Evolutionary conservation across 2,797 vertebrate genomes (phyloP), one percentile per base, ranked within the genome.

Genomic region (Ispidina lecontei): DNA sequence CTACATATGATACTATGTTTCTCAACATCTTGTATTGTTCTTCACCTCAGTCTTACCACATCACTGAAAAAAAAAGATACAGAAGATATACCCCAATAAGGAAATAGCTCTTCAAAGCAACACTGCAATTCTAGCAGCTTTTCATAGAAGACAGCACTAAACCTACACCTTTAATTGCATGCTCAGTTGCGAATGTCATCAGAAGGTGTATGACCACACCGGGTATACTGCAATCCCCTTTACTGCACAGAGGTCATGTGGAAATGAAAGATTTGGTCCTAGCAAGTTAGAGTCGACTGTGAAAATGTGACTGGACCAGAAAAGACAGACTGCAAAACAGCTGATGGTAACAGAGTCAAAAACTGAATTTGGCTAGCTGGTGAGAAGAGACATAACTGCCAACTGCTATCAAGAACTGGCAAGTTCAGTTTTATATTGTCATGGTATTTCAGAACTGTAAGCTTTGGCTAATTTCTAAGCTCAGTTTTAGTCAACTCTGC

Each of bases 1-100:
- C 29, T 25, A 26, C 0, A 0, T 19, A 60, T 0, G 1, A 60
- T 10, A 73, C 11, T 39, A 68, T 54, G 9, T 64, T 82, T 82
- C 71, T 79, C 52, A 46, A 22, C 51, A 37, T 58, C 43, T 71
- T n/a, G 56, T 6, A 54, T 55, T 54, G 29, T 69, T 80, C 71
- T 79, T 79, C 26, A 20, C 28, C 35, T 81, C 70, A 59, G 23
- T 39, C 59, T 43, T 76, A 90, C 29, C 78, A 58, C 47, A 58
- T 31, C 59, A 82, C 56, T 26, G 14, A 54, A 78, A 94, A 47
- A 91, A 52, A 75, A 84, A 65, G 2, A 23, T 6, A 49, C 0
- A 2, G 63, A 85, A 69, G 26, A 49, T 14, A 58, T 2, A 86
- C 0, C 23, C 21, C 49, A 60, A 23, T 29, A 46, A 90, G 49